A percentile compares a stretch with the other conserved stretches of the same genome.
These are phyloP conservation scores for Drosophila kikkawai DNA, from an alignment of 1,140 invertebrate genomes.

Conservation along the genomic window DNA sequence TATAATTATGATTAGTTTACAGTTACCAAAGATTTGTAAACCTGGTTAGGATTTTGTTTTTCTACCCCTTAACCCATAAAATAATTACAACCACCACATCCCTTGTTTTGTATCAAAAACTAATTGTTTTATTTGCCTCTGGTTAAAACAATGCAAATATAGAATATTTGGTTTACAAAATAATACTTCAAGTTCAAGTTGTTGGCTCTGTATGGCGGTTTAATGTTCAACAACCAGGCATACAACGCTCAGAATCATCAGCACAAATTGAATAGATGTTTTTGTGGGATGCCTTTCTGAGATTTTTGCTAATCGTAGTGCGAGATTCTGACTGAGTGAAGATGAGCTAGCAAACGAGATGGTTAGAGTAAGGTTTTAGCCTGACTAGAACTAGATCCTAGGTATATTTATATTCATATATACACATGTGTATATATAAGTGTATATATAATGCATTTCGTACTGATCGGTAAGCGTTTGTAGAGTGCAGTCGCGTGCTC, in stretches of 20 bases:
- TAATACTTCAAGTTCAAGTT: slow-evolving; percentile 68
- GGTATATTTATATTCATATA: slow-evolving; percentile 13
- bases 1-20: neutral
- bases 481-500: slow-evolving; percentile 63
- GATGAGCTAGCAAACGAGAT: slow-evolving; percentile 28
- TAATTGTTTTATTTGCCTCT: slow-evolving; percentile 68
- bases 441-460: slow-evolving; percentile 63
- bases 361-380: slow-evolving; percentile 28
- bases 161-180: slow-evolving; percentile 77
- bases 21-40: neutral
- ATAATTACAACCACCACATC: too few relatives aligned
- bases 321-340: slow-evolving; percentile 38
- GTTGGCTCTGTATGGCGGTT: slow-evolving; percentile 35
- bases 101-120: slow-evolving; percentile 67
- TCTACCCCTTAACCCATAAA: too few relatives aligned
- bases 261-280: slow-evolving; percentile 10
- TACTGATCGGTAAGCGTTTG: slow-evolving; percentile 80
- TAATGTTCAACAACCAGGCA: slow-evolving; percentile 47
- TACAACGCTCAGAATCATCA: slow-evolving; percentile 46
- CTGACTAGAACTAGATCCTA: slow-evolving; percentile 53
- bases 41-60: neutral
- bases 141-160: slow-evolving; percentile 74
- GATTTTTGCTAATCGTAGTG: slow-evolving; percentile 32
- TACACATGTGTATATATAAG: neutral
- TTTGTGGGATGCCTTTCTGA: slow-evolving; percentile 24